Evolutionary conservation across 1,140 invertebrate species (phyloP).

Genomic region (Bombus balteatus): DNA sequence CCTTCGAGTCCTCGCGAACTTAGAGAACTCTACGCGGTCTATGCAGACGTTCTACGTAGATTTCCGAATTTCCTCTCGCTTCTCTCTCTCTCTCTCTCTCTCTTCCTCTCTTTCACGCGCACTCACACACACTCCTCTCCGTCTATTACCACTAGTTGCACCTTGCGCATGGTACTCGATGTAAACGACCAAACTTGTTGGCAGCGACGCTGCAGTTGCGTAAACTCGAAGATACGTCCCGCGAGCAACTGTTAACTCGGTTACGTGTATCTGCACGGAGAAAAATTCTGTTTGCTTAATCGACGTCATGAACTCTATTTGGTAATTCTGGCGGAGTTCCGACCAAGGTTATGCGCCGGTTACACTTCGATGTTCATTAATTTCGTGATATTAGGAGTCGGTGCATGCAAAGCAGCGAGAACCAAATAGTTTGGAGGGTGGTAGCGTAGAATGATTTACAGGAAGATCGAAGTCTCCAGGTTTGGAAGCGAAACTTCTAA

Average conservation of each 20-base stretch:
- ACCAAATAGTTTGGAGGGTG: background rate
- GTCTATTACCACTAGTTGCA: constrained; percentile 58
- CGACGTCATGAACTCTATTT: background rate
- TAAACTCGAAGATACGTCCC: constrained; percentile 30
- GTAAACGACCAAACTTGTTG: constrained; percentile 51
- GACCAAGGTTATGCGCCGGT: background rate
- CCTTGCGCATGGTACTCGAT: constrained; percentile 34
- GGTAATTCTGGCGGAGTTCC: background rate
- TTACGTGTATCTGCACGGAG: background rate
- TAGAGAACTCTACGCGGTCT: background rate
- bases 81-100: background rate
- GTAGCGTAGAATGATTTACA: constrained; percentile 5
- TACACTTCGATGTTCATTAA: background rate
- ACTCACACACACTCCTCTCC: constrained; percentile 15
- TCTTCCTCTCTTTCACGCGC: background rate
- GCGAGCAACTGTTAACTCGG: constrained; percentile 16
- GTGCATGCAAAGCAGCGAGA: background rate
- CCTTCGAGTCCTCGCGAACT: background rate
- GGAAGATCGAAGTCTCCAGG: background rate
- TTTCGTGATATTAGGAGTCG: background rate
- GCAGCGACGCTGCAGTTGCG: constrained; percentile 28
- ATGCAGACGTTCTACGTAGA: background rate
- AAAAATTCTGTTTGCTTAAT: background rate
- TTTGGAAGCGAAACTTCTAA: background rate
- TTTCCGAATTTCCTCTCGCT: constrained; percentile 5